Evolutionary conservation across 2,113 vertebrate species (phyloP).

Genomic region (Pollachius pollachius): DNA sequence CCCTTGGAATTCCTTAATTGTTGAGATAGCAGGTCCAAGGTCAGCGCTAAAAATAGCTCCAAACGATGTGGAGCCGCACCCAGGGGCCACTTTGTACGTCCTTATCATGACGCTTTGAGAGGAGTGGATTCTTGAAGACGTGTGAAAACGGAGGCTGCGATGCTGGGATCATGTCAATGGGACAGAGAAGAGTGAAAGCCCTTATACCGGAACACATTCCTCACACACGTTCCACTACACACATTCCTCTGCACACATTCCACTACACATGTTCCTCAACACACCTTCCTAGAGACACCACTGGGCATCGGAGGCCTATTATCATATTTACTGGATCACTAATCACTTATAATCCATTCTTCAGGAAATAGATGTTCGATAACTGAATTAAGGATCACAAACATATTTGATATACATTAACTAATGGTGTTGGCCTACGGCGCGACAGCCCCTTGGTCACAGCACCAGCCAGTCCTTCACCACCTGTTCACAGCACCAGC

Average conservation of each 20-base stretch:
- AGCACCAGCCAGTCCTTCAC: slow-evolving; percentile 3
- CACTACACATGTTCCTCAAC: neutral
- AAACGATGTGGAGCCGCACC: slow-evolving; percentile 85
- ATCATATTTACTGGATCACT: no score
- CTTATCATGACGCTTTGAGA: slow-evolving; percentile 86
- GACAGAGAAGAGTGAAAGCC: slow-evolving; percentile 46
- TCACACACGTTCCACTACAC: slow-evolving; percentile 13
- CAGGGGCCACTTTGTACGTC: slow-evolving; percentile 88
- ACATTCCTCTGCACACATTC: slow-evolving; percentile 7
- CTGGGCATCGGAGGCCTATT: no score
- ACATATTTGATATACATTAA: no score
- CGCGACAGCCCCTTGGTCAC: no score
- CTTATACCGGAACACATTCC: slow-evolving; percentile 12
- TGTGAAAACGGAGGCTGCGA: slow-evolving; percentile 76
- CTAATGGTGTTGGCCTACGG: no score
- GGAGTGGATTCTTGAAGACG: slow-evolving; percentile 83
- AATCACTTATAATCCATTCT: no score
- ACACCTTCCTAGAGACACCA: no score
- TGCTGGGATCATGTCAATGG: slow-evolving; percentile 69
- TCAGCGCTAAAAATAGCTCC: slow-evolving; percentile 81
- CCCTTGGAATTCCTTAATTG: slow-evolving; percentile 87
- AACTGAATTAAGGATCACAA: no score
- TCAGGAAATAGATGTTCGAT: no score
- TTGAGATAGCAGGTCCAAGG: slow-evolving; percentile 85
- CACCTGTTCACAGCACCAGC: slow-evolving; percentile 76